Evolutionary conservation across 2,113 vertebrate species (phyloP), one percentile per base, ranked within the genome.

Genomic region (Serilophus lunatus): DNA sequence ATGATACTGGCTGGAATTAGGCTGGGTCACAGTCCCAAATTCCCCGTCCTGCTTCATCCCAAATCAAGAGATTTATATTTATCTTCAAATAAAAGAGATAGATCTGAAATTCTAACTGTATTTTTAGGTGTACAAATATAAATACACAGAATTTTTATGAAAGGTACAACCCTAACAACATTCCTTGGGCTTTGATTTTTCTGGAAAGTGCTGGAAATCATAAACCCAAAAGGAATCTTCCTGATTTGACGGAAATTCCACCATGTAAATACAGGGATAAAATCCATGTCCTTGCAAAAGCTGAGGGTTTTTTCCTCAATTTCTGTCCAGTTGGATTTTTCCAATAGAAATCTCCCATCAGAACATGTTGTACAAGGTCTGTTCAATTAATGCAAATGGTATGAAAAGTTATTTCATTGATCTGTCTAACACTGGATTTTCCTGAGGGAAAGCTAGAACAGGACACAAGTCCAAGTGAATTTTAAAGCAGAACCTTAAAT

Each of bases 11-110:
- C n/a, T 0, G 1, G 45, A 66, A 90, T 91, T 87, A 94, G 90
- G n/a, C 74, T 49, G 59, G 85, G 92, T 91, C 88, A 90, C 90
- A 88, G 31, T 82, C 93, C 76, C 60, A 61, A 90, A 94, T 93
- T 93, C 61, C 35, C 59, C 38, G 28, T 45, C 54, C 68, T 44
- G 42, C 64, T 66, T 80, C 59, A 76, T 69, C 82, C 59, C 38
- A 93, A 53, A 35, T 80, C 70, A 65, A 88, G 63, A 70, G 42
- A 65, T 26, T 77, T 19, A 6, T 14, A 33, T 71, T 59, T 82
- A 15, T 56, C 49, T 70, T 36, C 60, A 33, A 11, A 60, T 9
- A 29, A 18, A 75, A 36, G 9, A 15, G 24, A 13, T 15, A 57
- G 3, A 12, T 50, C 24, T 40, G 6, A 12, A 57, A 61, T 78